Percentiles rank a stretch among this genome's conserved stretches.
These are phyloP conservation scores for Belonocnema kinseyi DNA, from an alignment of 1,140 invertebrate genomes.

Conservation along the genomic window DNA sequence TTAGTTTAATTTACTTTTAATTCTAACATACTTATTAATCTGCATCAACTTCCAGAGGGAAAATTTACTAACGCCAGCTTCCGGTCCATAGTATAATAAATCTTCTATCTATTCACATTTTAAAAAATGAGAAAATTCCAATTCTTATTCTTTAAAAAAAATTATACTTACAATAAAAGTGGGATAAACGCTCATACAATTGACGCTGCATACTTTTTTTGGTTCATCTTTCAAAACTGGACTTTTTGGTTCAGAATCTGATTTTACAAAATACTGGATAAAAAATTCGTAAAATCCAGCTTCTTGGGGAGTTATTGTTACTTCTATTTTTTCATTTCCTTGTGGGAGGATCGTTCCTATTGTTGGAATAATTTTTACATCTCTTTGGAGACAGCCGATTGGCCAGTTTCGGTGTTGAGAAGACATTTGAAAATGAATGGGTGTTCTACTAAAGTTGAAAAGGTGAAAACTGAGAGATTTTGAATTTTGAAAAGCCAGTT, in stretches of 20 bases:
- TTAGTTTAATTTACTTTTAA: not conserved
- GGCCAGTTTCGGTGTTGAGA: conserved; percentile 38
- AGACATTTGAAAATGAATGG: conserved; percentile 55
- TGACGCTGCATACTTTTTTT: conserved; percentile 53
- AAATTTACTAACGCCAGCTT: conserved; percentile 51
- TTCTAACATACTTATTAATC: conserved; percentile 57
- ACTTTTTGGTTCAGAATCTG: conserved; percentile 33
- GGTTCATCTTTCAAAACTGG: conserved; percentile 35
- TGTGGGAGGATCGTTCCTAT: conserved; percentile 46
- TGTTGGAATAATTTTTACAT: conserved; percentile 55
- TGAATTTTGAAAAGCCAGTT: conserved; percentile 45
- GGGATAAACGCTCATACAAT: conserved; percentile 57
- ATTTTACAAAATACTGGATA: conserved; percentile 54
- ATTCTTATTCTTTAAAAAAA: conserved; percentile 5
- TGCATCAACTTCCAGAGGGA: conserved; percentile 57
- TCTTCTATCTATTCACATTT: conserved; percentile 51
- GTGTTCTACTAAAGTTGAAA: conserved; percentile 58
- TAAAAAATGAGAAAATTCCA: no score
- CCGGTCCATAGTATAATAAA: conserved; percentile 52
- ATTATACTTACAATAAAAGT: conserved; percentile 53
- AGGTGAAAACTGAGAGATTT: conserved; percentile 50
- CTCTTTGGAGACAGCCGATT: conserved; percentile 41
- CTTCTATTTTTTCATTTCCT: conserved; percentile 46
- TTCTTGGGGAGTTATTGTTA: conserved; percentile 50
- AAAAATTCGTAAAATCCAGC: conserved; percentile 57